Conservation (phyloP, 2,888 invertebrate species). For the Synanthedon tipuliformis region DNA sequence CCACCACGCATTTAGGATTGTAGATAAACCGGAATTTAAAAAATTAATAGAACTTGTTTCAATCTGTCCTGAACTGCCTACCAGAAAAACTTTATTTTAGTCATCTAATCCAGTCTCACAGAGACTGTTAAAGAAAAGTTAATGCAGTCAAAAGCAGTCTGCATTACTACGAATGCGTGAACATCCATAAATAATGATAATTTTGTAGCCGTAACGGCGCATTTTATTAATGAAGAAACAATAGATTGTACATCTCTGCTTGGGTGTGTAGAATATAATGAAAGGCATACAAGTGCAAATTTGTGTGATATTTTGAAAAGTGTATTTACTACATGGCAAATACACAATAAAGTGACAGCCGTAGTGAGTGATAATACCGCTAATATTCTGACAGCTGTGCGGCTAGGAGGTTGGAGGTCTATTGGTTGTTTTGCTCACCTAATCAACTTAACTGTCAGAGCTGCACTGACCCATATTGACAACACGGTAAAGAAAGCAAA, state of each 20-base stretch:
- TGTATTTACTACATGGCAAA: not conserved
- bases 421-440: slow-evolving; percentile 1
- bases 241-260: not conserved
- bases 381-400: slow-evolving; percentile 6
- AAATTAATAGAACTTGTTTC: not conserved
- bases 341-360: not conserved
- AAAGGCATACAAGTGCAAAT: not conserved
- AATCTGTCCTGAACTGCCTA: not conserved
- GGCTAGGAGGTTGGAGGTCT: slow-evolving; percentile 3
- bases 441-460: not conserved
- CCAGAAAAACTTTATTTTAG: not conserved
- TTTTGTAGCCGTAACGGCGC: slow-evolving; percentile 8
- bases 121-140: slow-evolving; percentile 2
- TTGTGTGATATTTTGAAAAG: not conserved
- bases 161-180: slow-evolving; percentile 10
- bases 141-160: slow-evolving; percentile 4
- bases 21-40: not conserved
- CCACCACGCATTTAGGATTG: not conserved
- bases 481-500: slow-evolving; percentile 1
- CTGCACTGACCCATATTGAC: not conserved
- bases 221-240: slow-evolving; percentile 4
- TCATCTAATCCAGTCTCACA: not conserved
- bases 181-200: slow-evolving; percentile 7
- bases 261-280: not conserved
- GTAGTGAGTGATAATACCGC: not conserved